A percentile compares a stretch with the other conserved stretches of the same genome.
phyloP scores from a whole-genome alignment of 1,140 invertebrate genomes.

The Zaprionus ornatus region DNA sequence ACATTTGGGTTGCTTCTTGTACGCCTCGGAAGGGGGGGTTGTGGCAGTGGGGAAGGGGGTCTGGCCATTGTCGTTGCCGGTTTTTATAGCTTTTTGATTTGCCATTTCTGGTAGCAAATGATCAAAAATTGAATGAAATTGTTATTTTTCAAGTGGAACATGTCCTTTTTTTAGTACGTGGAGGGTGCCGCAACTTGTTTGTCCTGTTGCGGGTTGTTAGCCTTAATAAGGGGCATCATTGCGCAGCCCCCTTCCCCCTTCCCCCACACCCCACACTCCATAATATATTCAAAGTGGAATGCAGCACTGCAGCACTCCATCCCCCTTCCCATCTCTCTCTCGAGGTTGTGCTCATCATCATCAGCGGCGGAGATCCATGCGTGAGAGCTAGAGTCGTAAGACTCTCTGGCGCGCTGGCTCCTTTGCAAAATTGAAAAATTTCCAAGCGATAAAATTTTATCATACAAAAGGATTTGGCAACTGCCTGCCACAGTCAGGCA shows the following conservation, averaged over 20 bases:
- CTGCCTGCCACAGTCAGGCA: background rate
- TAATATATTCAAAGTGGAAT: slow-evolving; percentile 16
- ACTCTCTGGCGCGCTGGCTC: background rate
- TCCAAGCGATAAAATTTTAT: slow-evolving; percentile 74
- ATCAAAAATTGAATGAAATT: slow-evolving; percentile 83
- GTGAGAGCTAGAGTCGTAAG: background rate
- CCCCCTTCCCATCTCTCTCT: background rate
- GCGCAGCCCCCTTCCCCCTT: too few species aligned
- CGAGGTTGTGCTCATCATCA: too few species aligned
- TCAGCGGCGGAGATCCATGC: slow-evolving; percentile 22
- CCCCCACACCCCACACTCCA: background rate
- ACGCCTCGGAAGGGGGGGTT: background rate
- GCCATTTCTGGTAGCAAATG: slow-evolving; percentile 82
- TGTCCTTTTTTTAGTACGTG: slow-evolving; percentile 63
- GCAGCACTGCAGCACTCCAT: slow-evolving; percentile 22
- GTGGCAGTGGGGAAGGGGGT: background rate
- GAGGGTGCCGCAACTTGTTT: slow-evolving; percentile 34
- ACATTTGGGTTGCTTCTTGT: slow-evolving; percentile 45
- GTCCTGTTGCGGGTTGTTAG: slow-evolving; percentile 77
- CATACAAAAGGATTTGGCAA: slow-evolving; percentile 34
- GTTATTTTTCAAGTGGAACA: slow-evolving; percentile 82
- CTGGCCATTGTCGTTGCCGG: slow-evolving; percentile 62
- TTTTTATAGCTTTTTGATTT: slow-evolving; percentile 82
- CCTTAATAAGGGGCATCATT: slow-evolving; percentile 70
- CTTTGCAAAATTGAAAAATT: slow-evolving; percentile 74